Base-by-base conservation (phyloP, 2,888 invertebrate genomes). In the Pristionchus maxplancki region DNA sequence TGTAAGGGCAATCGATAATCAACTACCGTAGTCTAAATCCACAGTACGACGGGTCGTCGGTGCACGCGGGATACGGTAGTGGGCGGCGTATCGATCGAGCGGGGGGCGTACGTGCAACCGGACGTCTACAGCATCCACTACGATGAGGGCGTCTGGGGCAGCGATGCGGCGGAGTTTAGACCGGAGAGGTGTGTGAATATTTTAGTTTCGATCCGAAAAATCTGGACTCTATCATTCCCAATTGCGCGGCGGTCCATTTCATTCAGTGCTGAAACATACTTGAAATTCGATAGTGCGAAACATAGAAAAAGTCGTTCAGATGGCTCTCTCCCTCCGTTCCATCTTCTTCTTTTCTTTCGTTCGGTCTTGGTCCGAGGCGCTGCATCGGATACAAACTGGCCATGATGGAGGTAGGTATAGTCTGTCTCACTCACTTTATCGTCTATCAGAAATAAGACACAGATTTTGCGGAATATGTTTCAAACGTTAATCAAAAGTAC, bases 1-100 rank as follows among this genome's bases (percentile, higher is more conserved):
- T 85, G 92, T 92, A 71, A 89, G 91, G 50, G 20, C 67, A 40
- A 44, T 88, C 88, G n/a, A 37, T 64, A 40, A 24, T 20, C 34
- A 40, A 28, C 40, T 62, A 64, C 40, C 17, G 62, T 40, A 64
- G 2, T 3, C 31, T n/a, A 9, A 15, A 44, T 28, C 28, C 53
- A 40, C 85, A 85, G 85, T 64, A 67, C 71, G 5, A 87, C 71
- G 5, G 74, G 87, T 74, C 87, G 87, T 53, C 48, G 74, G 50
- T 87, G 74, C 50, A 87, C 83, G 58, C 40, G 67, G 53, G 40
- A 64, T 48, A 74, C 74, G 34, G 71, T 64, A 58, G 20, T 87
- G 28, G 78, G 58, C 17, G 84, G 84, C 31, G n/a, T 89, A n/a
- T 37, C 44, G 74, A 74, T 89, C 40, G 71, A 71, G 28, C 53